Evolutionary conservation across 2,888 invertebrate species (phyloP), one percentile per base, ranked within the genome.

Genomic region (Drosophila austrosaltans): DNA sequence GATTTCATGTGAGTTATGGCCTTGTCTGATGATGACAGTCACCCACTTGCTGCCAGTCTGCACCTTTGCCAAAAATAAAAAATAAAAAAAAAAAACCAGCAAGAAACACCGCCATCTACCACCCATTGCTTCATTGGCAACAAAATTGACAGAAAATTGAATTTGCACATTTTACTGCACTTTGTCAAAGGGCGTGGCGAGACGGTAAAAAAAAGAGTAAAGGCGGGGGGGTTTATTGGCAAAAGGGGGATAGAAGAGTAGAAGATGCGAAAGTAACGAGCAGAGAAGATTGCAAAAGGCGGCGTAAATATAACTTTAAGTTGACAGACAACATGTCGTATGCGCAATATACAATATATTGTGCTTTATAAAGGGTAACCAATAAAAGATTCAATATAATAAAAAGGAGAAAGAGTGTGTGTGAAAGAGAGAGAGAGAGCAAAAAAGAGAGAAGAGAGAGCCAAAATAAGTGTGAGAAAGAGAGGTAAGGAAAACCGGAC

Each of bases 1-100:
- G 89, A 86, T 88, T 84, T 80, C 78, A 80, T 82, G 83, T 88
- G 83, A 84, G 81, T 84, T 88, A 84, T 84, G 76, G 75, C 82
- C 82, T 64, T 40, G 30, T 58, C 64, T 63, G 66, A 40, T 56
- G 62, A 40, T 56, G 62, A 40, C 61, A 56, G 68, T 56, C 66
- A 44, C 65, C 40, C 69, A 70, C 59, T 57, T 66, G 56, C 30
- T 36, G 56, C 53, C 69, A 71, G 63, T 54, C 70, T 44, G 58
- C 53, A 60, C 60, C 67, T 48, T 48, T 48, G 22, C 57, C 36
- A 39, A 20, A 48, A 16, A 16, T 16, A 16, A 16, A 16, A 16
- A 16, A 16, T 16, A 16, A 16, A 16, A 16, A 16, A 16, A 16
- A 16, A 16, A 16, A 48, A 12, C 12, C 48, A 25, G 22, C 48